Base-by-base conservation (phyloP, 2,888 invertebrate species). In the Podotricha telesiphe region DNA sequence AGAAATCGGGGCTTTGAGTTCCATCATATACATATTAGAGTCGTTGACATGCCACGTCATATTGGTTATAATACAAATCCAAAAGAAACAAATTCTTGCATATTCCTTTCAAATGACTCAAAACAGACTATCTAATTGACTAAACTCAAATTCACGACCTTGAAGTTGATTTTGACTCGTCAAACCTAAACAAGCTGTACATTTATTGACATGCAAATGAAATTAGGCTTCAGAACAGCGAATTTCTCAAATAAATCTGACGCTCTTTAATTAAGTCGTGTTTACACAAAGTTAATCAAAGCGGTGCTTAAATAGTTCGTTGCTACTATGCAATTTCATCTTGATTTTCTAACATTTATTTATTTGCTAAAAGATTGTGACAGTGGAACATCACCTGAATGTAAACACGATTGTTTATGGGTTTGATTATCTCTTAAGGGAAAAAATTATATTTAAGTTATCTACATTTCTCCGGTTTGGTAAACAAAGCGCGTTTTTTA, bases 201-300 rank as follows among this genome's bases (percentile, higher is more conserved):
- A 66, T 53, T 19, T 59, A 66, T 50, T 51, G 40, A 47, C 40
- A 59, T 65, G 50, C 65, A 59, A 65, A 65, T 65, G 28, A 47
- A 70, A 61, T 55, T 64, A 42, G 40, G 10, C 47, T 48, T 53
- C 40, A 53, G 47, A 68, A 61, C 61, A 59, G 53, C 42, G 55
- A 65, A 65, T 65, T 69, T 58, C 45, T 67, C 56, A n/a, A 48
- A 72, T 66, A 68, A 72, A 70, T 71, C 53, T 63, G 50, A 34
- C 50, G 63, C 65, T 66, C 67, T 67, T 69, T 73, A 71, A 73
- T 74, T 71, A 74, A 74, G 67, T 70, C 48, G 19, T 69, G 71
- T 73, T 74, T 74, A 67, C 64, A 45, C 67, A 48, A 69, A 71
- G 69, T 73, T 71, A 73, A 69, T 71, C 67, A 71, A 66, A 71